phyloP scores from a whole-genome alignment of 92 coral and sea anemone species.

The Paramuricea clavata region DNA sequence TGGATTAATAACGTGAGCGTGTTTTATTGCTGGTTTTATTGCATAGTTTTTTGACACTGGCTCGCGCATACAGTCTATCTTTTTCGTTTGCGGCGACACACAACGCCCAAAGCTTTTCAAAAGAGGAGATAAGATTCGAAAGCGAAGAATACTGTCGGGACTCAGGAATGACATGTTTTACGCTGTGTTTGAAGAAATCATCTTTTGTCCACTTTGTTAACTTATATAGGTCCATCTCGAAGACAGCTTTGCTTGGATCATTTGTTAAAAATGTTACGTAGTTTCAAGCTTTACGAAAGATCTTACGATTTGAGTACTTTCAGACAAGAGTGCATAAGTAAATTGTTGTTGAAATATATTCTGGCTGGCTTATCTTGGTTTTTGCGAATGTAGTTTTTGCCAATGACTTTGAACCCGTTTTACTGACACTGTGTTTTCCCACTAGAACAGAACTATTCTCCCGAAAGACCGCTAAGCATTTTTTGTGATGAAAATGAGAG shows the following conservation, averaged over 20 bases:
- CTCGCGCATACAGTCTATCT: not conserved
- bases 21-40: not conserved
- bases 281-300: not conserved
- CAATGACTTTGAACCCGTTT: not conserved
- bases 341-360: not conserved
- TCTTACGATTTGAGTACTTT: not conserved
- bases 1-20: not conserved
- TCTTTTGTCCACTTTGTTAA: not conserved
- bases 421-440: not conserved
- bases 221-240: not conserved
- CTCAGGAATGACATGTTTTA: not conserved
- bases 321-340: not conserved
- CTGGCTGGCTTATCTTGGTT: not conserved
- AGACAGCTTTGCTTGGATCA: not conserved
- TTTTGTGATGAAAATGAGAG: not conserved
- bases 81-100: conserved; percentile 4
- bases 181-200: not conserved
- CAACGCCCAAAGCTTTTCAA: conserved; percentile 33
- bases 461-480: not conserved
- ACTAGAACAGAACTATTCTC: not conserved
- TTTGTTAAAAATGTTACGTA: not conserved
- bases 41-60: not conserved
- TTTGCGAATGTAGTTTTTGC: not conserved
- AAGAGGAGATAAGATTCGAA: not conserved
- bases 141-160: not conserved